These are phyloP conservation scores for Drosophila meridiana DNA, from an alignment of 2,888 invertebrate species.

Conservation along the genomic window DNA sequence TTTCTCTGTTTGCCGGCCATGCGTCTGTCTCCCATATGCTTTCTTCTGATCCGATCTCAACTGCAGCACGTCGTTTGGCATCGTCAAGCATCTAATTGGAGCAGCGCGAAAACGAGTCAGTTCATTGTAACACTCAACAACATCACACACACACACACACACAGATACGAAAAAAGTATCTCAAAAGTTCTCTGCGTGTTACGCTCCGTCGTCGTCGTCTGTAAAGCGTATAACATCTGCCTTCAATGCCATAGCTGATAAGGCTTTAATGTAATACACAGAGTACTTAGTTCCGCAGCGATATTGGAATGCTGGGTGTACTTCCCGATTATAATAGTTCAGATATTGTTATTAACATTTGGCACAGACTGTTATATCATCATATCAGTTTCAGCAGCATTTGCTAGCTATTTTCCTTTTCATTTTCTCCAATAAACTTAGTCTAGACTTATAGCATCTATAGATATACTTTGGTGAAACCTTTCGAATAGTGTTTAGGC, in stretches of 20 bases:
- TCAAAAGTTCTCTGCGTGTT: constrained; percentile 12
- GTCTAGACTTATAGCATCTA: not conserved
- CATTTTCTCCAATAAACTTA: not conserved
- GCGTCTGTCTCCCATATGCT: constrained; percentile 21
- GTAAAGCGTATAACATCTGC: constrained; percentile 23
- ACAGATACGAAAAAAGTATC: not conserved
- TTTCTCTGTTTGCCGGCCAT: constrained; percentile 16
- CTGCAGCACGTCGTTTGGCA: constrained; percentile 30
- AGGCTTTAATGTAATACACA: constrained; percentile 12
- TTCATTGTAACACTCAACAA: constrained; percentile 40
- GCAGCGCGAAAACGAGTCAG: constrained; percentile 39
- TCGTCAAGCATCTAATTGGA: constrained; percentile 45
- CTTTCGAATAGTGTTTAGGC: constrained; percentile 8
- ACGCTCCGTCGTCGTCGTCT: not conserved
- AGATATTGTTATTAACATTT: not conserved
- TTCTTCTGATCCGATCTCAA: constrained; percentile 26
- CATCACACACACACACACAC: constrained; percentile 1
- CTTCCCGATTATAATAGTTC: constrained; percentile 7
- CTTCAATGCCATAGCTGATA: constrained; percentile 16
- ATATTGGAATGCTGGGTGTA: not conserved
- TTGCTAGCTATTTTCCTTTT: not conserved
- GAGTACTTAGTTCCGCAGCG: constrained; percentile 23
- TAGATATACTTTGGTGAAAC: not conserved
- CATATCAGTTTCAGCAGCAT: not conserved
- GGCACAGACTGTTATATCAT: not conserved